phyloP scores from a whole-genome alignment of 2,888 invertebrate species.

The Anarsia innoxiella region DNA sequence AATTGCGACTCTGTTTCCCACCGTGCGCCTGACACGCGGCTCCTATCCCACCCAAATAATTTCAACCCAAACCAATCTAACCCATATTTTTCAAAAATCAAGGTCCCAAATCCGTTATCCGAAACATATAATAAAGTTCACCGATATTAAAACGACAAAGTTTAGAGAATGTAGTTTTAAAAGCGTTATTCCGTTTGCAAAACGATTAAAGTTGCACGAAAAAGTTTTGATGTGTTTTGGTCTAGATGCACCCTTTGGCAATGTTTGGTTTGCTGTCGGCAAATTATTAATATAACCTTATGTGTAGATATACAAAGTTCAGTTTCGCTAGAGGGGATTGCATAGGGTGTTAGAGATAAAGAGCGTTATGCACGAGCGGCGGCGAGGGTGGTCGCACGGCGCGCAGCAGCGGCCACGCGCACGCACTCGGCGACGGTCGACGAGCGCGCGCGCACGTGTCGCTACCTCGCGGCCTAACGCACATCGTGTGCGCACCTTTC shows the following conservation, averaged over 20 bases:
- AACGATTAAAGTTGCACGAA: too few species aligned
- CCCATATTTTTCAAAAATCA: neutral
- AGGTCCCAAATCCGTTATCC: neutral
- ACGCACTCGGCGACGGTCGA: constrained; percentile 65
- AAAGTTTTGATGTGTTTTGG: too few species aligned
- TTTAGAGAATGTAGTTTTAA: neutral
- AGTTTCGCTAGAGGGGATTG: too few species aligned
- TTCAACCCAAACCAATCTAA: constrained; percentile 12
- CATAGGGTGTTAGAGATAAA: constrained; percentile 25
- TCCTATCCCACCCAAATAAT: constrained; percentile 30
- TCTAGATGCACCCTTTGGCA: too few species aligned
- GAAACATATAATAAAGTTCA: constrained; percentile 1
- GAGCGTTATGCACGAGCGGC: constrained; percentile 31
- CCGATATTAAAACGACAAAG: neutral
- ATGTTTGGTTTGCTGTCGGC: too few species aligned
- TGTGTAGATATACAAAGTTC: too few species aligned
- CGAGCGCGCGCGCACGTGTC: constrained; percentile 68
- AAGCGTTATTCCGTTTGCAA: neutral
- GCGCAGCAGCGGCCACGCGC: constrained; percentile 31
- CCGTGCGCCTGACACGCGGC: constrained; percentile 66
- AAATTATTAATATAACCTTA: too few species aligned
- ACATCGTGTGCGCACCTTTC: constrained; percentile 1
- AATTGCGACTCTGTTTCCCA: constrained; percentile 61
- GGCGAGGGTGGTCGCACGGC: constrained; percentile 32
- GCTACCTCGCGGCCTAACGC: constrained; percentile 21